Percentiles rank a stretch among this genome's conserved stretches.
Evolutionary conservation across 2,888 invertebrate species (phyloP).

Genomic region (Leucoptera coffeella): DNA sequence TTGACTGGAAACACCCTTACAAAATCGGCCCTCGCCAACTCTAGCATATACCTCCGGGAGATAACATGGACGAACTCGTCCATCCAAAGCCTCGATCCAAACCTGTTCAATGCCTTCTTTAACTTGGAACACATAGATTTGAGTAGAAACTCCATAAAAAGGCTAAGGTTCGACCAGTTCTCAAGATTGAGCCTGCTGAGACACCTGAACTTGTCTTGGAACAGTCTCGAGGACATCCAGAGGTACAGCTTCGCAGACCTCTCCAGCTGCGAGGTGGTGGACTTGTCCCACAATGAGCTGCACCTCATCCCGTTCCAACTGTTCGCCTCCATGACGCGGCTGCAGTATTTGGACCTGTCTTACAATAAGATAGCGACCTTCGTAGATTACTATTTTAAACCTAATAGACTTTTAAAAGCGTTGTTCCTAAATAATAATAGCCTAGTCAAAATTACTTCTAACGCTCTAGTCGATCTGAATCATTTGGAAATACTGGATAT

Average conservation of each 20-base stretch:
- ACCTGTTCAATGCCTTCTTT: constrained; percentile 33
- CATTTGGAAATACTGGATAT: constrained; percentile 62
- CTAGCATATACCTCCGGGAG: constrained; percentile 24
- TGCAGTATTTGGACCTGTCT: constrained; percentile 67
- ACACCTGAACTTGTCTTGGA: constrained; percentile 65
- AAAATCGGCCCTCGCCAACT: constrained; percentile 12
- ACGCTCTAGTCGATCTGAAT: constrained; percentile 67
- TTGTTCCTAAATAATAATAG: constrained; percentile 63
- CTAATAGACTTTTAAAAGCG: constrained; percentile 59
- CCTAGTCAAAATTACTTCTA: constrained; percentile 63
- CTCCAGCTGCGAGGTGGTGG: constrained; percentile 56
- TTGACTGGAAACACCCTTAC: constrained; percentile 16
- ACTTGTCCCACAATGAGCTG: constrained; percentile 64
- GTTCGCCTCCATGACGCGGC: constrained; percentile 59
- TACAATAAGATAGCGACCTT: constrained; percentile 66
- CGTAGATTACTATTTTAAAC: constrained; percentile 72
- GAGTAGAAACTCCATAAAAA: constrained; percentile 56
- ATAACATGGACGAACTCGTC: constrained; percentile 56
- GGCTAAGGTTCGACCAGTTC: constrained; percentile 50
- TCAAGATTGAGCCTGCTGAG: constrained; percentile 51
- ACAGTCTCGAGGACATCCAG: constrained; percentile 60
- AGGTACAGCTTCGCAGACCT: constrained; percentile 57
- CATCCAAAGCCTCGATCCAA: constrained; percentile 32
- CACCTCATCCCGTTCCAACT: constrained; percentile 68
- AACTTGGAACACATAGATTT: constrained; percentile 53